These are phyloP conservation scores for Cerceris rybyensis DNA, from an alignment of 2,888 invertebrate genomes.

Conservation along the genomic window DNA sequence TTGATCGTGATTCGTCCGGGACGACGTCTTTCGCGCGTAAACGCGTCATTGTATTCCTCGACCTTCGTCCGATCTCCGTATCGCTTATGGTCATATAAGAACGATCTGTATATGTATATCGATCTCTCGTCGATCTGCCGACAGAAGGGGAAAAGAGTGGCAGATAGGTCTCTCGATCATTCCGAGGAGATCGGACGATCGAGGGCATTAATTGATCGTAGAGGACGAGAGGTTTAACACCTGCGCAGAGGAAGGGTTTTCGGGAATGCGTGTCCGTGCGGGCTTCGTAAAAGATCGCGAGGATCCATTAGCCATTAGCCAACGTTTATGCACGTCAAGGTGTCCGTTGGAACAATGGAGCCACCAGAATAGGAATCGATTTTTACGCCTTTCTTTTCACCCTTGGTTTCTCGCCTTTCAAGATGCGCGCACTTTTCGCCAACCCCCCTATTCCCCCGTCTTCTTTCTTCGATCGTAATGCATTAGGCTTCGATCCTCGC, in stretches of 20 bases:
- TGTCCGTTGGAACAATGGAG: constrained; percentile 69
- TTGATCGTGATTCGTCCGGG: constrained; percentile 51
- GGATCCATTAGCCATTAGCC: constrained; percentile 76
- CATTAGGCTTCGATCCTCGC: constrained; percentile 30
- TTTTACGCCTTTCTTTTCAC: constrained; percentile 60
- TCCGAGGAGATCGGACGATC: constrained; percentile 8
- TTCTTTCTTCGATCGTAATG: constrained; percentile 46
- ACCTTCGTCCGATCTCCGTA: constrained; percentile 55
- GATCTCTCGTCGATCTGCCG: not conserved
- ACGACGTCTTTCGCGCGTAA: constrained; percentile 48
- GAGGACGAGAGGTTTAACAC: constrained; percentile 38
- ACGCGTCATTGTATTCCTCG: constrained; percentile 43
- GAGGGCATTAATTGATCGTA: constrained; percentile 49
- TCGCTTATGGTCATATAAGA: constrained; percentile 43
- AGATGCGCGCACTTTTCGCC: constrained; percentile 19
- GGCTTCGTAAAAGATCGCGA: constrained; percentile 42
- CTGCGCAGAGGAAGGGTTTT: constrained; percentile 33
- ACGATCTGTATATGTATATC: not conserved
- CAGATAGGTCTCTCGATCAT: constrained; percentile 12
- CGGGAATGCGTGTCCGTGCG: constrained; percentile 28
- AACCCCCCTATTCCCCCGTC: not conserved
- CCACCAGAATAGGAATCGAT: constrained; percentile 67
- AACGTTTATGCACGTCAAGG: constrained; percentile 69
- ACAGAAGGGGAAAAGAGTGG: not conserved
- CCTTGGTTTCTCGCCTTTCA: constrained; percentile 36